Evolutionary conservation across 2,113 vertebrate genomes (phyloP).

Genomic region (Pelmatolapia mariae): DNA sequence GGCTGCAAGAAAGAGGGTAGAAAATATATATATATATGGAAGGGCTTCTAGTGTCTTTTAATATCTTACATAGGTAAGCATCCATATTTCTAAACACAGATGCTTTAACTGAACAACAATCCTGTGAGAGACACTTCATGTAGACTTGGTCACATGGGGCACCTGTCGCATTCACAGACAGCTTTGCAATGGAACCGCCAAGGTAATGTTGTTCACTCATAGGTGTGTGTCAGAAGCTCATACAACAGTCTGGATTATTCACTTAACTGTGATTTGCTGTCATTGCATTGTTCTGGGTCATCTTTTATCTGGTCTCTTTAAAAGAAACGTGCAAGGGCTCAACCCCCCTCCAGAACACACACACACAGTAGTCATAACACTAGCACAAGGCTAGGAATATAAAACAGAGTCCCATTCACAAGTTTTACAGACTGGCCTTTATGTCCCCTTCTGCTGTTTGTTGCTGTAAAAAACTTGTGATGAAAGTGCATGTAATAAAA

Average conservation of each 20-base stretch:
- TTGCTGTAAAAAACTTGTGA: neutral
- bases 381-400: neutral
- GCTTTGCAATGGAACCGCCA: neutral
- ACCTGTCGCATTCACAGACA: neutral
- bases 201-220: neutral
- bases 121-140: neutral
- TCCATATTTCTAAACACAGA: neutral
- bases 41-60: neutral
- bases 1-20: neutral
- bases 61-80: neutral
- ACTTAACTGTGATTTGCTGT: neutral
- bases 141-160: neutral
- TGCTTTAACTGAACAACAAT: neutral
- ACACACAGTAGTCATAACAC: neutral
- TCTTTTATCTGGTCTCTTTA: neutral
- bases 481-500: neutral
- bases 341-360: neutral
- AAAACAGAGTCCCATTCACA: neutral
- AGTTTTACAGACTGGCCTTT: neutral
- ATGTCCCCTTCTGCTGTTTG: neutral
- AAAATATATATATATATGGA: neutral
- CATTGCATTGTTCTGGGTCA: neutral
- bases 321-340: neutral
- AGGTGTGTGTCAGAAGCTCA: neutral
- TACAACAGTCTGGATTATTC: neutral